Conservation (phyloP, 2,113 vertebrate genomes). For the Euleptes europaea region DNA sequence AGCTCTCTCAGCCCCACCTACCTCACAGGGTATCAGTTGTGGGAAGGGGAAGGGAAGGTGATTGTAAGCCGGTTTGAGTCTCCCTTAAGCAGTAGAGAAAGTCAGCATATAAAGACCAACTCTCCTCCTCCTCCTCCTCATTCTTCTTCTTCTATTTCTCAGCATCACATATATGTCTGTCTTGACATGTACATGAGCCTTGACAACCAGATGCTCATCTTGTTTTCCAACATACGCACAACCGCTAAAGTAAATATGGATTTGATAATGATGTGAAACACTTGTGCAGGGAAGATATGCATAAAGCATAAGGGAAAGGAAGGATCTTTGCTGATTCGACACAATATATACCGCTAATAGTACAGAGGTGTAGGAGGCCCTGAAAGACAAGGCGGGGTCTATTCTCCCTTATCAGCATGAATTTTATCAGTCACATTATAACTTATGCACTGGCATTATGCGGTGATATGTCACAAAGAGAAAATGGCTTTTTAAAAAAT, state of each 20-base stretch:
- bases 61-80: no score
- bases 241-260: neutral
- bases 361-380: neutral
- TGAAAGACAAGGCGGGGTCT: neutral
- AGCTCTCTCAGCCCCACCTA: no score
- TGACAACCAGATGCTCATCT: neutral
- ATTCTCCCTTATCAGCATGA: neutral
- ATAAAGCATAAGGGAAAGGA: neutral
- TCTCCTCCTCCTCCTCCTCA: no score
- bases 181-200: neutral
- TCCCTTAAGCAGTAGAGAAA: no score
- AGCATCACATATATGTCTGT: neutral
- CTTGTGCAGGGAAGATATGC: neutral
- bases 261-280: neutral
- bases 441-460: neutral
- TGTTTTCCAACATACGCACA: neutral
- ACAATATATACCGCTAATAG: neutral
- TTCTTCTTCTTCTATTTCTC: no score
- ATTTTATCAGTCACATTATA: neutral
- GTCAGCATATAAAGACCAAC: no score
- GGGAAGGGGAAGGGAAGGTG: no score
- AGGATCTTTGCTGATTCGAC: neutral
- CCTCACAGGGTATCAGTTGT: no score
- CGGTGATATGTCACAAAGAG: neutral
- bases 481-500: neutral